These are phyloP conservation scores for Strix occidentalis DNA, from an alignment of 2,797 vertebrate species.

Conservation along the genomic window DNA sequence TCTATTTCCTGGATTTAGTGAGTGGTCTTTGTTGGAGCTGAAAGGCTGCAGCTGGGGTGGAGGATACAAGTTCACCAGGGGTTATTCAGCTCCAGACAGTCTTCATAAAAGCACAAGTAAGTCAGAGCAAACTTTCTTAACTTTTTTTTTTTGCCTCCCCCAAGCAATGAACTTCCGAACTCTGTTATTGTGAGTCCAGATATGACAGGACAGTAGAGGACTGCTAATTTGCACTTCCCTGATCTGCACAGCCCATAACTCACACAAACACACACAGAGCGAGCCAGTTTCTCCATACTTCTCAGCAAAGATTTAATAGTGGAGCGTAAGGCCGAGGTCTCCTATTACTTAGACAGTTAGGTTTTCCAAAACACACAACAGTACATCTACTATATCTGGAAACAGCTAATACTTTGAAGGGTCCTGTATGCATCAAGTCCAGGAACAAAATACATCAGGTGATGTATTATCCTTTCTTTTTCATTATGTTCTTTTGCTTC, in stretches of 20 bases:
- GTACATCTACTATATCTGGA: conserved; percentile 15
- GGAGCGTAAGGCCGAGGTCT: neutral
- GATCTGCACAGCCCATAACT: conserved; percentile 39
- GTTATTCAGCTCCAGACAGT: conserved; percentile 73
- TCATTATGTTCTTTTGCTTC: conserved; percentile 24
- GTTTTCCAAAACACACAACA: conserved; percentile 50
- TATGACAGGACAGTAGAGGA: conserved; percentile 47
- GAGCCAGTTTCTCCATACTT: conserved; percentile 7
- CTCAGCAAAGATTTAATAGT: conserved; percentile 24
- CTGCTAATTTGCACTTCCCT: conserved; percentile 26
- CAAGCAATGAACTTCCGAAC: conserved; percentile 70
- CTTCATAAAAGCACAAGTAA: conserved; percentile 66
- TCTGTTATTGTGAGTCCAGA: neutral
- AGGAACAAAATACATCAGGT: conserved; percentile 28
- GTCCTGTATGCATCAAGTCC: neutral
- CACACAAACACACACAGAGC: conserved; percentile 1
- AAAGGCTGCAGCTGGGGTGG: conserved; percentile 79
- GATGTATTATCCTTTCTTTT: conserved; percentile 32
- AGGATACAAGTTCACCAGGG: conserved; percentile 68
- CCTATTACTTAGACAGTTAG: conserved; percentile 22
- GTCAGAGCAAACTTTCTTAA: conserved; percentile 35
- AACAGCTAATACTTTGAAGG: conserved; percentile 48
- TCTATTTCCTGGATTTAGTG: conserved; percentile 65
- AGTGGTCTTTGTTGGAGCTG: conserved; percentile 68
- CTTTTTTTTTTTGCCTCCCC: neutral